A percentile compares a stretch with the other conserved stretches of the same genome.
phyloP scores from a whole-genome alignment of 2,797 vertebrate species.

The Pampus argenteus region DNA sequence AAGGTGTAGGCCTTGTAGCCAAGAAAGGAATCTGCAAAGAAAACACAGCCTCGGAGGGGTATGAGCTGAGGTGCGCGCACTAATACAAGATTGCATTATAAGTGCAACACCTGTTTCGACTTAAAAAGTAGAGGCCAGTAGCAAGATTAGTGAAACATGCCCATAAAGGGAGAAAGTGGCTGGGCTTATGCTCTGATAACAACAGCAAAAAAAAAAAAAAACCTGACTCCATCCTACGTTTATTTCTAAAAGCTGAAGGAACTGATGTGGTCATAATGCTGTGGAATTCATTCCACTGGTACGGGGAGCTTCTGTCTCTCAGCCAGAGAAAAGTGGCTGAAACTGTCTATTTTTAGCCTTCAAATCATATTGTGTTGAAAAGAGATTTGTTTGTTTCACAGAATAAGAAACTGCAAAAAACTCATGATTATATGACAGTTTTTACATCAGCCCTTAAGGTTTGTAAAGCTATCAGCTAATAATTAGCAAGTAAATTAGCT shows the following conservation, averaged over 20 bases:
- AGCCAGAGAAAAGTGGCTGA: conserved; percentile 60
- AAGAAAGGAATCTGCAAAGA: conserved; percentile 80
- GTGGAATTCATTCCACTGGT: conserved; percentile 73
- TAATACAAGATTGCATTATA: conserved; percentile 73
- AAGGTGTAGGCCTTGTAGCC: conserved; percentile 58
- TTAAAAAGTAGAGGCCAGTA: conserved; percentile 82
- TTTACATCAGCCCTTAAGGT: conserved; percentile 27
- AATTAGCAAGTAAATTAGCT: conserved; percentile 42
- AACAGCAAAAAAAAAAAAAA: conserved; percentile 47
- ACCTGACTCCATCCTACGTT: conserved; percentile 43
- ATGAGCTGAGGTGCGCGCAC: conserved; percentile 58
- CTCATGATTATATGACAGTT: conserved; percentile 37
- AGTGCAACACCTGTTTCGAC: conserved; percentile 83
- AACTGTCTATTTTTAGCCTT: conserved; percentile 66
- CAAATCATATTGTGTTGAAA: conserved; percentile 48
- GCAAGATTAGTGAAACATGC: conserved; percentile 85
- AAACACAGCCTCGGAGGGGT: conserved; percentile 73
- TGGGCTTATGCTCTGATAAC: conserved; percentile 76
- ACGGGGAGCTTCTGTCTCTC: conserved; percentile 50
- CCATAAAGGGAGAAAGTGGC: conserved; percentile 85
- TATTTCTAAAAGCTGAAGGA: conserved; percentile 76
- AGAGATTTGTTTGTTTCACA: conserved; percentile 32
- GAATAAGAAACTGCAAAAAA: conserved; percentile 37
- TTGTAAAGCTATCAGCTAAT: conserved; percentile 37
- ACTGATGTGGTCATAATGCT: conserved; percentile 77